phyloP scores from a whole-genome alignment of 2,888 invertebrate species.

The Junonia oenone region DNA sequence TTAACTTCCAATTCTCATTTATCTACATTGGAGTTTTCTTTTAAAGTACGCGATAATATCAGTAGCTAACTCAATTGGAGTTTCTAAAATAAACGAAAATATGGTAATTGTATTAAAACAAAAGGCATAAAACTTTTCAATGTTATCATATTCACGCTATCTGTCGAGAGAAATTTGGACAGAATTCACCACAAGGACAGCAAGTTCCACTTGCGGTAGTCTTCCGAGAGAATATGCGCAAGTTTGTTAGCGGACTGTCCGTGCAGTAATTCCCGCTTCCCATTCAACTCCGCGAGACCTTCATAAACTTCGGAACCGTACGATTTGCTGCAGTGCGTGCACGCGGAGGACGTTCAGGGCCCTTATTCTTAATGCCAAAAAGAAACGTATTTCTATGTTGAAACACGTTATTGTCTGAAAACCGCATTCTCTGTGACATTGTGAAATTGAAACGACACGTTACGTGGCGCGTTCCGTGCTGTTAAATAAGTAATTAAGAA shows the following conservation, averaged over 20 bases:
- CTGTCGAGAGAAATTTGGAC: background rate
- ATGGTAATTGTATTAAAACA: background rate
- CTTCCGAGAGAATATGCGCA: background rate
- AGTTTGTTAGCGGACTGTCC: background rate
- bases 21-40: too few species aligned
- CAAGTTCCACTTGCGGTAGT: background rate
- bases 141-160: background rate
- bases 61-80: too few species aligned
- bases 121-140: background rate
- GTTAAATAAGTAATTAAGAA: too few species aligned
- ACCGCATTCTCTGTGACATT: too few species aligned
- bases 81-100: background rate
- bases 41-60: too few species aligned
- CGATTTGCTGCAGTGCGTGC: background rate
- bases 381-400: too few species aligned
- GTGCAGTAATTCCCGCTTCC: background rate
- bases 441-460: too few species aligned
- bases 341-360: background rate
- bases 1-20: too few species aligned
- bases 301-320: background rate
- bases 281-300: background rate
- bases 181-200: background rate
- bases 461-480: too few species aligned
- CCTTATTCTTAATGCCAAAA: too few species aligned
- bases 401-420: too few species aligned